A percentile compares a stretch with the other conserved stretches of the same genome.
phyloP scores from a whole-genome alignment of 2,888 invertebrate genomes.

The Augiades crinisus region DNA sequence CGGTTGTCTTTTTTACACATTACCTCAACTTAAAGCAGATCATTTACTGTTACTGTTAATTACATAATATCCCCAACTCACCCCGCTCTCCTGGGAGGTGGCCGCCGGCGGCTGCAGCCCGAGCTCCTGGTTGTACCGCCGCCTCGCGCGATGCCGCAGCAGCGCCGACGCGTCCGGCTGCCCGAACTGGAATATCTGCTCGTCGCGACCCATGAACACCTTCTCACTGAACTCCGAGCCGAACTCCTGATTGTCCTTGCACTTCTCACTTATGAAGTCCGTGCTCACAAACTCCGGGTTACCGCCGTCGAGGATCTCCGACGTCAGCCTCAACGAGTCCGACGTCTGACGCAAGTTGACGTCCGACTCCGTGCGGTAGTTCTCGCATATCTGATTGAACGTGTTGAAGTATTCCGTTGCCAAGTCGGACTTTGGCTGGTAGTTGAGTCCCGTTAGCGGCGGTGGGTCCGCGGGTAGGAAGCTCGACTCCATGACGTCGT shows the following conservation, averaged over 20 bases:
- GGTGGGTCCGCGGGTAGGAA: slow-evolving; percentile 82
- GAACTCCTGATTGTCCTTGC: slow-evolving; percentile 30
- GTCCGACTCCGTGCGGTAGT: slow-evolving; percentile 60
- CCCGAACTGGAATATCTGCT: slow-evolving; percentile 77
- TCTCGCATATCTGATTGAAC: slow-evolving; percentile 72
- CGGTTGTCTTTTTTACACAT: too few species aligned
- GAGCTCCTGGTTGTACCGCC: slow-evolving; percentile 69
- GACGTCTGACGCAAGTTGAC: slow-evolving; percentile 64
- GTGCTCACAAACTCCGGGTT: slow-evolving; percentile 46
- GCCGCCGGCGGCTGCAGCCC: slow-evolving; percentile 64
- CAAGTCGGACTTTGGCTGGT: slow-evolving; percentile 61
- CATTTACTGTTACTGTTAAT: too few species aligned
- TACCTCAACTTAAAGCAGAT: background rate
- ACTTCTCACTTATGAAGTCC: slow-evolving; percentile 36
- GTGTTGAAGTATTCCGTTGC: slow-evolving; percentile 74
- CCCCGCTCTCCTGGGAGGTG: slow-evolving; percentile 78
- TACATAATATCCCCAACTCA: too few species aligned
- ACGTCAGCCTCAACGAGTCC: slow-evolving; percentile 60
- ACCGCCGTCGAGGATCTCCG: slow-evolving; percentile 57
- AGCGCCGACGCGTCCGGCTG: slow-evolving; percentile 82
- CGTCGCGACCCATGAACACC: slow-evolving; percentile 60
- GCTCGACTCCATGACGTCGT: slow-evolving; percentile 69
- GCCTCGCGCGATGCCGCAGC: slow-evolving; percentile 71
- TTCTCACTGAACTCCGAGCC: slow-evolving; percentile 60
- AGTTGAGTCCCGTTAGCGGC: slow-evolving; percentile 66